Evolutionary conservation across 2,797 vertebrate species (phyloP).

Genomic region (Lithobates pipiens): DNA sequence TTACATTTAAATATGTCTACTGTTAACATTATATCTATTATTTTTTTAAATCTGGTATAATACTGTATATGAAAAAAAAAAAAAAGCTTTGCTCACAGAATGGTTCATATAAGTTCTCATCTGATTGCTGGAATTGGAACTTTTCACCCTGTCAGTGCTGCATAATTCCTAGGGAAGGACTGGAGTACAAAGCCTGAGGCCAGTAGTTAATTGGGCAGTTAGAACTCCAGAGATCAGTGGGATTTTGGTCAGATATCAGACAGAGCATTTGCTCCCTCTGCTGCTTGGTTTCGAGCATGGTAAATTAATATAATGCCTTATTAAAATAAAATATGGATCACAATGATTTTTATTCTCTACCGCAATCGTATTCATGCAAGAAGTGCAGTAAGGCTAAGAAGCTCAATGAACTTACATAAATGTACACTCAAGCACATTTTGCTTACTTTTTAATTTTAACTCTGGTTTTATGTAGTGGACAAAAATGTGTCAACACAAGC

Average conservation of each 20-base stretch:
- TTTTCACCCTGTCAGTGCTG: slow-evolving; percentile 31
- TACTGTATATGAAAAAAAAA: not conserved
- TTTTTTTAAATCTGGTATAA: not conserved
- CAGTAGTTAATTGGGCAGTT: slow-evolving; percentile 54
- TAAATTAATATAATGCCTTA: not conserved
- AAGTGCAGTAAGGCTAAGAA: not conserved
- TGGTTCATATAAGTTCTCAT: slow-evolving; percentile 13
- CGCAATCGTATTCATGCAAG: not conserved
- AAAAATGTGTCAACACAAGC: no score
- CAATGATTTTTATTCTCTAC: not conserved
- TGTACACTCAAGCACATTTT: not conserved
- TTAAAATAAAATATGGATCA: slow-evolving; percentile 1
- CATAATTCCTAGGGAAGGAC: slow-evolving; percentile 31
- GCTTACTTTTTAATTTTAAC: not conserved
- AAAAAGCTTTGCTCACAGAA: not conserved
- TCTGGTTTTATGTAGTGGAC: no score
- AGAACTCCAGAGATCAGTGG: slow-evolving; percentile 25
- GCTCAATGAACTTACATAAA: slow-evolving; percentile 3
- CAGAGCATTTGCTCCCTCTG: slow-evolving; percentile 32
- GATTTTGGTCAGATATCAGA: slow-evolving; percentile 23
- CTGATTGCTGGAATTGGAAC: slow-evolving; percentile 1
- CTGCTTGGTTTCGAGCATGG: slow-evolving; percentile 11
- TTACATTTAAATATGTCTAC: not conserved
- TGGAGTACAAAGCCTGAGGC: slow-evolving; percentile 22
- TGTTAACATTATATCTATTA: no score